Conservation (phyloP, 2,797 vertebrate species). For the Mormyrus hasselquistii region DNA sequence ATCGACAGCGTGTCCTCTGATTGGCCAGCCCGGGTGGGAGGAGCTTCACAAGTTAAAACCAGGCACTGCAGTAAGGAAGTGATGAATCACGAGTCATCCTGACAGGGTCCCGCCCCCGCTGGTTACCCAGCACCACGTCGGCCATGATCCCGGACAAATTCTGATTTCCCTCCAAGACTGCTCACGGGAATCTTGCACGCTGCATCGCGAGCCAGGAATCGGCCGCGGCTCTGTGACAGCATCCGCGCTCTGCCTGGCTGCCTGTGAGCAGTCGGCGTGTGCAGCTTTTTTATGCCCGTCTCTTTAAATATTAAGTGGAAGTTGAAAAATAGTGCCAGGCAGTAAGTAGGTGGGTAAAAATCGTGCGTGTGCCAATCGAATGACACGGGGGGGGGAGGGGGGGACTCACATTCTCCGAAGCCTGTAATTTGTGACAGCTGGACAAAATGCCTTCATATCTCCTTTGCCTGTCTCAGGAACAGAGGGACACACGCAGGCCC, state of each 20-base stretch:
- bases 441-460: neutral
- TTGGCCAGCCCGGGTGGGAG: neutral
- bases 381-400: neutral
- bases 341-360: neutral
- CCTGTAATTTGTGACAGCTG: neutral
- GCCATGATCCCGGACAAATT: conserved; percentile 9
- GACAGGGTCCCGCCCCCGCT: conserved; percentile 5
- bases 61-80: neutral
- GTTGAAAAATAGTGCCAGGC: neutral
- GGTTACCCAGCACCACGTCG: neutral
- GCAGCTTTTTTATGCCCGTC: neutral
- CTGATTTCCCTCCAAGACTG: neutral
- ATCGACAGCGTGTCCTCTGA: neutral
- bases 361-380: neutral
- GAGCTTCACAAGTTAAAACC: neutral
- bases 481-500: neutral
- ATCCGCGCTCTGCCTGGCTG: neutral
- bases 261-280: neutral
- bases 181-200: neutral
- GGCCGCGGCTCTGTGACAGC: neutral
- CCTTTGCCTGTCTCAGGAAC: neutral
- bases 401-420: neutral
- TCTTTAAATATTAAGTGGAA: neutral
- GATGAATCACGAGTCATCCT: conserved; percentile 7
- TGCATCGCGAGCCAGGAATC: neutral